Conservation (phyloP, 2,888 invertebrate species). For the Julus scandinavius region DNA sequence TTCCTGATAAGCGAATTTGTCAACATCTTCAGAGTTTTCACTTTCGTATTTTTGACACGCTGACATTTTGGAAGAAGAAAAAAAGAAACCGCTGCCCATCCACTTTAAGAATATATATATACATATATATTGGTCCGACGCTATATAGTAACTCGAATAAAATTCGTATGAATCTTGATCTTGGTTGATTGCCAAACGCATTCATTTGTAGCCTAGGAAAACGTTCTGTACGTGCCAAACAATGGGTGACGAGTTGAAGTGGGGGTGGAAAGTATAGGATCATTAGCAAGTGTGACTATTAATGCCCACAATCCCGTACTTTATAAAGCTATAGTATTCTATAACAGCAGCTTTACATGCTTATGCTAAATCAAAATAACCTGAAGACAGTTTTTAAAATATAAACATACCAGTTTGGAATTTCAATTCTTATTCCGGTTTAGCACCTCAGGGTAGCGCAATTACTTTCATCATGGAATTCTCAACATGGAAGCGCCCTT, state of each 20-base stretch:
- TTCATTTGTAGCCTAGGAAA: neutral
- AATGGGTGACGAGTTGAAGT: neutral
- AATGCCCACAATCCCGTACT: neutral
- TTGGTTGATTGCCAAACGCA: neutral
- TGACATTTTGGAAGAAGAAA: neutral
- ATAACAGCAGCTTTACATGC: too few species aligned
- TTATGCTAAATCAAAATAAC: too few species aligned
- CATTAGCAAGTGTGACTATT: too few species aligned
- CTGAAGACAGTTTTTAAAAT: too few species aligned
- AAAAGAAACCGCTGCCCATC: neutral
- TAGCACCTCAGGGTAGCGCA: too few species aligned
- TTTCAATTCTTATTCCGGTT: too few species aligned
- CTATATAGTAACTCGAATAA: neutral
- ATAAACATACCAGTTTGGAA: too few species aligned
- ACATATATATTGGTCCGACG: neutral
- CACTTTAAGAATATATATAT: neutral
- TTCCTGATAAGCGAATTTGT: neutral
- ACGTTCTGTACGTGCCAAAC: conserved; percentile 2
- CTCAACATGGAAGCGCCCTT: too few species aligned
- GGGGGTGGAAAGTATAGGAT: neutral
- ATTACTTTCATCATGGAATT: too few species aligned
- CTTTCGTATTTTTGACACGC: neutral
- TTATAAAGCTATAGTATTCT: neutral
- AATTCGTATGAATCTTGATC: neutral
- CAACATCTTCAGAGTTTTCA: neutral